Base-by-base conservation (phyloP, 2,797 vertebrate species). In the Siniperca undulata region DNA sequence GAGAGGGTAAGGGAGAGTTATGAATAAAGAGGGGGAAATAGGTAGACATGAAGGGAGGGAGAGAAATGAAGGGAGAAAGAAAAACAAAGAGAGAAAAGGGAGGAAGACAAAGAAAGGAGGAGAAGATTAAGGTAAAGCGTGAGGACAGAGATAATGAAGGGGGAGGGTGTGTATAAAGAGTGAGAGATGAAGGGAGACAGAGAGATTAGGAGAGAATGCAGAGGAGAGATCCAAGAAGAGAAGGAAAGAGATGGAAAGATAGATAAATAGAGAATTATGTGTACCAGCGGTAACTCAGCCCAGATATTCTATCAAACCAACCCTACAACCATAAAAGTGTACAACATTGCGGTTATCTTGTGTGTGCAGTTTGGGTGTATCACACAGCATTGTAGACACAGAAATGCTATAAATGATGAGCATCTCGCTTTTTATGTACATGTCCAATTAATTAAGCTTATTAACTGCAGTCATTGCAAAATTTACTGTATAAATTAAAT, bases 1-100 rank as follows among this genome's bases (percentile, higher is more conserved):
- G 89, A 80, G 87, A 83, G 86, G 78, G 86, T 73, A 82, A 70
- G 70, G 81, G 81, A 90, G 92, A 89, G 86, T 87, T 89, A 89
- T 92, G 92, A 91, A 93, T 90, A 90, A 87, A 71, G 76, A 86
- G 81, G 80, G 34, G 72, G 83, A 53, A 77, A 76, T 86, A 74
- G 76, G 71, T 74, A 48, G 79, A 79, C 48, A 4, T 24, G 17
- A 60, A 66, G 70, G 46, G 30, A 64, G 73, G 61, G 62, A 70
- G 53, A 66, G 19, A 30, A 30, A 36, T 62, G 20, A 44, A 30
- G 71, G 27, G n/a, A 60, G 64, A 22, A 16, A 83, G 85, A 74
- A 66, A 78, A 66, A 87, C 44, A 88, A 40, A 70, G 73, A 74
- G 36, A 70, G 52, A 34, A 20, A 59, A 40, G 58, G 55, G 67